Evolutionary conservation across 2,113 vertebrate genomes (phyloP).

Genomic region (Aix galericulata): DNA sequence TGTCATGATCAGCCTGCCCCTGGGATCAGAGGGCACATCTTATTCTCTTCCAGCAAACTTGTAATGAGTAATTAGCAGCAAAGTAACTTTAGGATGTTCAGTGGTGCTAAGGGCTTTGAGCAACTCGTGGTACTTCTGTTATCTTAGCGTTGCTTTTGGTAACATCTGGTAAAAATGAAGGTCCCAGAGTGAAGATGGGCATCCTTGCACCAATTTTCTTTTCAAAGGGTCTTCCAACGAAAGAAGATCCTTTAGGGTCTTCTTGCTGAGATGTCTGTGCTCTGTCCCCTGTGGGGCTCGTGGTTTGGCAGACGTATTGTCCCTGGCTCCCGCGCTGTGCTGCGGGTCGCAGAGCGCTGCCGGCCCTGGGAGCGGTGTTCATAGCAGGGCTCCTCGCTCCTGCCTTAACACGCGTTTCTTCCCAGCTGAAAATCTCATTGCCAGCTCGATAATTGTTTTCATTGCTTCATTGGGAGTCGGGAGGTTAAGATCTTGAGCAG

Average conservation of each 20-base stretch:
- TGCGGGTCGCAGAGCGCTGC: neutral
- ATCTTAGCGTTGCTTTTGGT: neutral
- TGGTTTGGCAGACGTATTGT: neutral
- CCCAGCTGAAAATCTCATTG: conserved; percentile 8
- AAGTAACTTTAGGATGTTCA: neutral
- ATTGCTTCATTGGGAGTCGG: conserved; percentile 25
- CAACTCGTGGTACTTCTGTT: neutral
- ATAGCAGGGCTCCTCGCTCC: neutral
- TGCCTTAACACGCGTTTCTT: neutral
- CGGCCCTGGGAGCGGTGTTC: neutral
- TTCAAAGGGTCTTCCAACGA: neutral
- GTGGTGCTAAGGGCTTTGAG: neutral
- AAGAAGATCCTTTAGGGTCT: neutral
- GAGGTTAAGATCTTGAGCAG: conserved; percentile 26
- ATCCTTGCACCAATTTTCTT: neutral
- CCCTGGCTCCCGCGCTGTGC: neutral
- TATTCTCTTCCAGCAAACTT: neutral
- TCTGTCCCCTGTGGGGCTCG: neutral
- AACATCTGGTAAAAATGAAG: neutral
- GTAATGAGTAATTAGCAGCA: neutral
- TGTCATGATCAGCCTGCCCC: accelerated
- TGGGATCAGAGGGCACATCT: neutral
- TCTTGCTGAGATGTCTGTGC: neutral
- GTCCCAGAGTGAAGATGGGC: neutral
- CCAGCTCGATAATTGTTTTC: conserved; percentile 13